These are phyloP conservation scores for Struthidea cinerea DNA, from an alignment of 2,113 vertebrate species.

Conservation along the genomic window DNA sequence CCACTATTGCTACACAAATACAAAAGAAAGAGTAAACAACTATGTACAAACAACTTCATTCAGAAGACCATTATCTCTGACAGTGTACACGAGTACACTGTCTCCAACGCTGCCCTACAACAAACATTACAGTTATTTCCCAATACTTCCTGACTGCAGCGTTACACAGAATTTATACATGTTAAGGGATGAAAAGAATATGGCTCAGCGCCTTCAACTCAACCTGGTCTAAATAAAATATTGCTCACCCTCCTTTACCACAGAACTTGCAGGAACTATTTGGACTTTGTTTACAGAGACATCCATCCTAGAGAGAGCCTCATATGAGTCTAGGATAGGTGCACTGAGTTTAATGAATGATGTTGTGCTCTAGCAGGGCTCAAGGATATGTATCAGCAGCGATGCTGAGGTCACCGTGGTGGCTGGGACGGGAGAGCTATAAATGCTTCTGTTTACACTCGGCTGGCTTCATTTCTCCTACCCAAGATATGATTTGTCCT, in stretches of 20 bases:
- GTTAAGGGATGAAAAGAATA: neutral
- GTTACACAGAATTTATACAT: neutral
- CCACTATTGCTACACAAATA: neutral
- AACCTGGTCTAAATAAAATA: neutral
- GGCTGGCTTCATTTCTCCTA: neutral
- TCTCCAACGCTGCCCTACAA: neutral
- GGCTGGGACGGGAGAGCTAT: neutral
- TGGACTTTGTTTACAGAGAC: neutral
- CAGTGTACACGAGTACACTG: neutral
- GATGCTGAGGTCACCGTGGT: rapidly evolving
- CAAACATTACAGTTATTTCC: neutral
- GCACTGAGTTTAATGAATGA: neutral
- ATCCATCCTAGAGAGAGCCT: neutral
- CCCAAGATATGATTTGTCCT: neutral
- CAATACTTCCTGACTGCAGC: neutral
- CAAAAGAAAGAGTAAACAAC: neutral
- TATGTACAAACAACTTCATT: neutral
- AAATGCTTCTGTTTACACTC: neutral
- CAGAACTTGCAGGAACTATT: neutral
- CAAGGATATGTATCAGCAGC: neutral
- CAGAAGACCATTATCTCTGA: neutral
- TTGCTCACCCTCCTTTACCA: neutral
- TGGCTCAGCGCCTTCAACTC: neutral
- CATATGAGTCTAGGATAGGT: neutral
- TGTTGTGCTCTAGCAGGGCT: neutral